Evolutionary conservation across 2,797 vertebrate genomes (phyloP).

Genomic region (Cygnus olor): DNA sequence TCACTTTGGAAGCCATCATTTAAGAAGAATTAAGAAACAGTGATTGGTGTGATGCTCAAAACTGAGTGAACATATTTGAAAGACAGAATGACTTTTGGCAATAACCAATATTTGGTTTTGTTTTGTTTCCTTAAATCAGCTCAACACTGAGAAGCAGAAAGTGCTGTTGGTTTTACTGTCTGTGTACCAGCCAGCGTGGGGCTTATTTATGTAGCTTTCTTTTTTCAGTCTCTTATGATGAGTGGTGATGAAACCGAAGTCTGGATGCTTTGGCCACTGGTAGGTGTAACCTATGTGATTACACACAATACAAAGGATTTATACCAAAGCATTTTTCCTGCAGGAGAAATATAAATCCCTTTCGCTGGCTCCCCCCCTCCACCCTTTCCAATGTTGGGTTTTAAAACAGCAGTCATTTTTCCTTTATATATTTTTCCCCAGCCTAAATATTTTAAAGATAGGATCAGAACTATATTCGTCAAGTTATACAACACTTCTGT

Average conservation of each 20-base stretch:
- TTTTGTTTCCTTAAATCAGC: conserved; percentile 39
- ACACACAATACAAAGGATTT: conserved; percentile 30
- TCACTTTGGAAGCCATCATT: conserved; percentile 33
- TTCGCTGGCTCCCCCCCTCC: background rate
- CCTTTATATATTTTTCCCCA: conserved; percentile 16
- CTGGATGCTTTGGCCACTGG: conserved; percentile 41
- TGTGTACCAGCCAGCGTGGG: background rate
- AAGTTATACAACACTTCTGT: conserved; percentile 28
- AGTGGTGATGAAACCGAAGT: conserved; percentile 55
- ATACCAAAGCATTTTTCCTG: conserved; percentile 19
- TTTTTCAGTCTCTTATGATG: background rate
- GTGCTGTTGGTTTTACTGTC: background rate
- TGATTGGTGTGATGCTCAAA: conserved; percentile 16
- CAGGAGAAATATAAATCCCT: conserved; percentile 32
- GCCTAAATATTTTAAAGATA: conserved; percentile 66
- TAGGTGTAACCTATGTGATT: conserved; percentile 63
- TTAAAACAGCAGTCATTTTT: conserved; percentile 24
- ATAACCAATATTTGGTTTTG: conserved; percentile 20
- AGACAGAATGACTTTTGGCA: conserved; percentile 46
- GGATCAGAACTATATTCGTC: conserved; percentile 48
- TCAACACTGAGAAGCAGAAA: conserved; percentile 23
- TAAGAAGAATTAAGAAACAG: conserved; percentile 40
- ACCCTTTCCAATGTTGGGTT: background rate
- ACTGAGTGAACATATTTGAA: conserved; percentile 16
- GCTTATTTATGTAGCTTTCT: background rate